Conservation (phyloP, 2,888 invertebrate genomes). For the Zaprionus bogoriensis region DNA sequence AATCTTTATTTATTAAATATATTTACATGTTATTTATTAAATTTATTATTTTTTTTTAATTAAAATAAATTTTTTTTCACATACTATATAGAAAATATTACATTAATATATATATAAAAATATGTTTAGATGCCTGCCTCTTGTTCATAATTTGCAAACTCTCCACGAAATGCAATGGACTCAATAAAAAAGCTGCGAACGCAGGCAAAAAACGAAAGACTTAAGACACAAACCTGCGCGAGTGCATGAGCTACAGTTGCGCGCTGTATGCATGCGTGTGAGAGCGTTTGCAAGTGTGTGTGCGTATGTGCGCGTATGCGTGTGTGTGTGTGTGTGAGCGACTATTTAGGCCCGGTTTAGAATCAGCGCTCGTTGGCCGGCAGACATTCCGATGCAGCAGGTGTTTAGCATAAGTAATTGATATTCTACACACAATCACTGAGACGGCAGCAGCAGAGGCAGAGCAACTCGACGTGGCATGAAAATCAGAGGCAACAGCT, state of each 20-base stretch:
- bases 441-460: conserved; percentile 22
- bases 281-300: not conserved
- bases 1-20: no score
- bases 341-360: conserved; percentile 72
- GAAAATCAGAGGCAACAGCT: conserved; percentile 42
- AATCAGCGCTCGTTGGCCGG: conserved; percentile 56
- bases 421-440: conserved; percentile 81
- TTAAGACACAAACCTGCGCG: conserved; percentile 69
- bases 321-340: conserved; percentile 20
- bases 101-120: no score
- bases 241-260: conserved; percentile 18
- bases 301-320: not conserved
- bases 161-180: conserved; percentile 11
- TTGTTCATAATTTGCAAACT: not conserved
- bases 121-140: no score
- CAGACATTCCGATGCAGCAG: conserved; percentile 82
- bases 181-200: conserved; percentile 30
- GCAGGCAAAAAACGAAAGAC: conserved; percentile 58
- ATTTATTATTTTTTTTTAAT: no score
- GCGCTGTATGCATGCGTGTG: conserved; percentile 2
- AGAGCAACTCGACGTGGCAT: conserved; percentile 39
- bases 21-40: no score
- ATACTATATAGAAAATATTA: no score
- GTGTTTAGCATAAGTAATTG: conserved; percentile 83
- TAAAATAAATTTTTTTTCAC: no score